Evolutionary conservation across 1,140 invertebrate species (phyloP), one percentile per base, ranked within the genome.

Genomic region (Caenorhabditis latens): DNA sequence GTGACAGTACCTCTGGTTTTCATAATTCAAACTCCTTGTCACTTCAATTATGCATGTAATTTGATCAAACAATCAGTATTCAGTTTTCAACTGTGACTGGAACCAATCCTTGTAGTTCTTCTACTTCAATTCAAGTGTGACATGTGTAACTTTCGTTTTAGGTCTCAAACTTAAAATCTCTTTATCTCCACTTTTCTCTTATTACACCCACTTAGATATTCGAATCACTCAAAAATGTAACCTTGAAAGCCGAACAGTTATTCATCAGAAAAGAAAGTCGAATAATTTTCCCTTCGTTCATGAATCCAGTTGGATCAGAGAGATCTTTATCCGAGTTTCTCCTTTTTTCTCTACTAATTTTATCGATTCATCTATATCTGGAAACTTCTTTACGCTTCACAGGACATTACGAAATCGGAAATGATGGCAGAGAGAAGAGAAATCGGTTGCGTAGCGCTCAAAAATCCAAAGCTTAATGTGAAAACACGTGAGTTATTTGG

Each of bases 301-400:
- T 3, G 46, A 46, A 71, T 71, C 65, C 65, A 43, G 65, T 71
- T 71, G 65, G 19, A 71, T 71, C 65, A 46, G 5, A 71, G 21
- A 71, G 65, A 71, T 71, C 65, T 43, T 43, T 71, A 71, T 71
- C 65, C 6, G 6, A 63, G 61, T 14, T 63, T 58, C 50, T 53
- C 50, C 50, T 53, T 53, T 53, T 14, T 58, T 21, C n/a, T 58
- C 16, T n/a, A 19, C n/a, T 58, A 58, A 58, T 58, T 58, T 58
- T 58, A 63, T 63, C 24, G 61, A 63, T 24, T 63, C 61, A 58
- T 21, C 57, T 58, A n/a, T 4, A 63, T 63, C 61, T 63, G 61
- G 61, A 63, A 63, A 11, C 57, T 58, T 58, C 57, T 58, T 63
- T 63, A 21, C 61, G 61, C 61, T 63, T 63, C 61, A 63, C 11